Evolutionary conservation across 2,113 vertebrate species (phyloP), one percentile per base, ranked within the genome.

Genomic region (Clarias batrachus): DNA sequence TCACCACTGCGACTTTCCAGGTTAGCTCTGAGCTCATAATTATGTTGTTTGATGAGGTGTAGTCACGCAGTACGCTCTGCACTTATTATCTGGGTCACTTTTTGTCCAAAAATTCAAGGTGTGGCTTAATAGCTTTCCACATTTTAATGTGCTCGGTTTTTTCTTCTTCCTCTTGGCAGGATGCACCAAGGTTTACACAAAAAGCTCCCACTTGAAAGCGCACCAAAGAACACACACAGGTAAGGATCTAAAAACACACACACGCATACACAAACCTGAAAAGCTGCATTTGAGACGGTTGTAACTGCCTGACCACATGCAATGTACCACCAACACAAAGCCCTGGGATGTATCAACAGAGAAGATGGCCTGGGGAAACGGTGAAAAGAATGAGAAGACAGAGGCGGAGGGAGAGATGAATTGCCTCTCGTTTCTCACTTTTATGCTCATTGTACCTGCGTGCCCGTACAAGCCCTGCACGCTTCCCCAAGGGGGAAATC

Each of bases 191-290:
- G 97, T 98, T 94, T 98, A 98, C 91, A 98, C 97, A 92, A 98
- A 97, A 95, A 98, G 97, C 91, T 98, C 97, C 41, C 97, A 98
- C 86, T 94, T 98, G 93, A 98, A 98, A 93, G 97, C 97, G 0
- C 97, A 98, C 87, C 97, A 98, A 91, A 94, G 97, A 88, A 98
- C 97, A 76, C 97, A 98, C 92, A 98, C 97, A 89, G 97, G 97
- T 98, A 94, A 90, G 94, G 91, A 85, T 76, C 85, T 19, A 33
- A 77, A 77, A 77, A 60, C 33, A 33, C 66, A 33, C 66, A 56
- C 71, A 33, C 70, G 4, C 65, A 56, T 21, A 63, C 63, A 70
- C 27, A 83, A 78, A 83, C 77, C 30, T 81, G 81, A 77, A 83
- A 83, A 80, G 87, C 80, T 80, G 87, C 80, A 79, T 85, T 70